These are phyloP conservation scores for Clivina fossor DNA, from an alignment of 2,888 invertebrate species.

Conservation along the genomic window DNA sequence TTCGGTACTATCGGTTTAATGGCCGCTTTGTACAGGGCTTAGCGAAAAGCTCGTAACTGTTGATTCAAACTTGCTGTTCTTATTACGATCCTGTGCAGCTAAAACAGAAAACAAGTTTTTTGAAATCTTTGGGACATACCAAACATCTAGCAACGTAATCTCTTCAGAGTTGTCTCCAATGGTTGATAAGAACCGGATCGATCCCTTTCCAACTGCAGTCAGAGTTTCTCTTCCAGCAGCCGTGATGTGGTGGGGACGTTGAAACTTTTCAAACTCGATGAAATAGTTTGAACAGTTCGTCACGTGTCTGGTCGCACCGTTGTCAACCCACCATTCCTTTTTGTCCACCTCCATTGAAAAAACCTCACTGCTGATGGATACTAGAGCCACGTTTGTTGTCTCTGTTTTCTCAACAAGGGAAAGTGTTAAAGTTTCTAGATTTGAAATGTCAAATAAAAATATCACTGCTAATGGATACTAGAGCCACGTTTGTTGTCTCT, in stretches of 20 bases:
- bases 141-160: constrained; percentile 16
- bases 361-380: no score
- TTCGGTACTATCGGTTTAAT: no score
- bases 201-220: constrained; percentile 8
- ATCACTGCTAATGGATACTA: no score
- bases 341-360: no score
- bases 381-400: no score
- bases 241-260: constrained; percentile 12
- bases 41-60: no score
- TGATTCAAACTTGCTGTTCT: constrained; percentile 21
- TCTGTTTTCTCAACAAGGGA: no score
- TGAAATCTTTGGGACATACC: constrained; percentile 19
- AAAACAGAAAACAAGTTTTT: constrained; percentile 25
- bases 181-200: constrained; percentile 4
- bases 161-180: neutral
- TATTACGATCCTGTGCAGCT: constrained; percentile 22
- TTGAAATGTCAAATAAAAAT: no score
- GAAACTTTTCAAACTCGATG: constrained; percentile 13
- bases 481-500: no score
- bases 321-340: constrained; percentile 28
- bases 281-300: constrained; percentile 14
- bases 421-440: no score
- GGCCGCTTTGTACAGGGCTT: no score
- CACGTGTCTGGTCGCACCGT: constrained; percentile 22
- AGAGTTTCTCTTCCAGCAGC: constrained; percentile 18